Evolutionary conservation across 2,113 vertebrate genomes (phyloP).

Genomic region (Protobothrops mucrosquamatus): DNA sequence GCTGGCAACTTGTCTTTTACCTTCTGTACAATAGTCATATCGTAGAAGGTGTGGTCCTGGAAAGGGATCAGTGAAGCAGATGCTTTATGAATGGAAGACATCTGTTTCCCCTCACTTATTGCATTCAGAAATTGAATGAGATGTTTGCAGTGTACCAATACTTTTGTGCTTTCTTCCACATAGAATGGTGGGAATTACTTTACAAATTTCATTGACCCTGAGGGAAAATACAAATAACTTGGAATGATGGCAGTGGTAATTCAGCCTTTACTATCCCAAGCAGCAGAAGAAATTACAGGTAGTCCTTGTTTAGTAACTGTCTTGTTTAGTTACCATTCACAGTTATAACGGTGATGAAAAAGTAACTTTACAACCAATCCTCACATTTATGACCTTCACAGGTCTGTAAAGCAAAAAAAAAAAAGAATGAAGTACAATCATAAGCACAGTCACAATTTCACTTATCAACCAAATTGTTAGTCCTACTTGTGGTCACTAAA

Average conservation of each 20-base stretch:
- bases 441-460: not conserved
- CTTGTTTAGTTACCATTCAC: not conserved
- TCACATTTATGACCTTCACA: not conserved
- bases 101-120: not conserved
- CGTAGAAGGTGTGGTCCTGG: not conserved
- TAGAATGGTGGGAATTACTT: not conserved
- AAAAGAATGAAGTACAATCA: not conserved
- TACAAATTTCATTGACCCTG: not conserved
- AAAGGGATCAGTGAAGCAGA: not conserved
- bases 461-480: not conserved
- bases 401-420: not conserved
- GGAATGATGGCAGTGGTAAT: not conserved
- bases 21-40: not conserved
- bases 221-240: not conserved
- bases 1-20: not conserved
- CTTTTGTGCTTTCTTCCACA: not conserved
- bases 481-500: not conserved
- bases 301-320: not conserved
- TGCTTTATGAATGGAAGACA: not conserved
- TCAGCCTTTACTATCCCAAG: not conserved
- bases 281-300: not conserved
- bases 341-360: not conserved
- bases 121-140: not conserved
- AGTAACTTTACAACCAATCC: not conserved
- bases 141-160: not conserved